A percentile compares a stretch with the other conserved stretches of the same genome.
Evolutionary conservation across 2,888 invertebrate species (phyloP).

Genomic region (Shargacucullia verbasci): DNA sequence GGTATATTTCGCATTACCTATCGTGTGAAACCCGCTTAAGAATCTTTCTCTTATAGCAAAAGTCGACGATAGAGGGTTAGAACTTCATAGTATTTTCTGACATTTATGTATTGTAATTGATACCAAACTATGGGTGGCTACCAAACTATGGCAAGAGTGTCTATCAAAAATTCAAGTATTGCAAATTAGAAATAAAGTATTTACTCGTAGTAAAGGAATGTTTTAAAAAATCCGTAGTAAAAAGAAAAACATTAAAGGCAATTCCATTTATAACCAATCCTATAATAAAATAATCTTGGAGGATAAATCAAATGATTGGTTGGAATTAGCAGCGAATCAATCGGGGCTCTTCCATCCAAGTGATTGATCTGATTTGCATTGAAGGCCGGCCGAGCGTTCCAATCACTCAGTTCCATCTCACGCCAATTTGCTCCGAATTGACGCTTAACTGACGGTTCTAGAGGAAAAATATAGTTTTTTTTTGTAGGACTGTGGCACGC

Average conservation of each 20-base stretch:
- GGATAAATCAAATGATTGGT: constrained; percentile 31
- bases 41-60: too few species aligned
- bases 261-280: constrained; percentile 12
- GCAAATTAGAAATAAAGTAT: too few species aligned
- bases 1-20: too few species aligned
- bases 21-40: too few species aligned
- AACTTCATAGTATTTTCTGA: too few species aligned
- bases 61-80: too few species aligned
- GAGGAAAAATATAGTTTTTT: background rate
- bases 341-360: constrained; percentile 13
- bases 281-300: constrained; percentile 5
- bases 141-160: too few species aligned
- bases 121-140: too few species aligned
- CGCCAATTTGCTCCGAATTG: constrained; percentile 23
- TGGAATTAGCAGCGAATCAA: constrained; percentile 22
- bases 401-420: constrained; percentile 21
- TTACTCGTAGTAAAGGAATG: too few species aligned
- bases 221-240: too few species aligned
- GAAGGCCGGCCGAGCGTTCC: constrained; percentile 6
- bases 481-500: background rate
- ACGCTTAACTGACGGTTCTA: background rate
- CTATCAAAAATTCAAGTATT: too few species aligned
- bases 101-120: too few species aligned
- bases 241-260: background rate
- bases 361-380: constrained; percentile 35